These are phyloP conservation scores for Ptychobarbus kaznakovi DNA, from an alignment of 2,797 vertebrate species.

Conservation along the genomic window DNA sequence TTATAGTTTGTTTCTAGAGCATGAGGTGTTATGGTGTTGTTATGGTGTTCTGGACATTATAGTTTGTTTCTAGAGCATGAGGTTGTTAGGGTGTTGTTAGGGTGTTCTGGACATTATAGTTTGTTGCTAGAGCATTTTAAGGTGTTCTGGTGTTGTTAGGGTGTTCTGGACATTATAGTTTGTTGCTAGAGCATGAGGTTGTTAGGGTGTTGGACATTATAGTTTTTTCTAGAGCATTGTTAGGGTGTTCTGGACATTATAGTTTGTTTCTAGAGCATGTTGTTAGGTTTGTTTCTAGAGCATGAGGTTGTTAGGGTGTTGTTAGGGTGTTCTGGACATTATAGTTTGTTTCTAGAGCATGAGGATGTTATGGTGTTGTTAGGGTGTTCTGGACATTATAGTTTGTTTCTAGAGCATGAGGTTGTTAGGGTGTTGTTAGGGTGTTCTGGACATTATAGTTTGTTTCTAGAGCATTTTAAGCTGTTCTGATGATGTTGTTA, in stretches of 20 bases:
- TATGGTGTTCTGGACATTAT: neutral
- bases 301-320: too few species aligned
- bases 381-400: neutral
- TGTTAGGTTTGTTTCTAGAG: too few species aligned
- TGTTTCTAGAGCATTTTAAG: neutral
- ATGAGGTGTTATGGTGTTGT: neutral
- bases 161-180: neutral
- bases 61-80: neutral
- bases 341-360: too few species aligned
- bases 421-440: neutral
- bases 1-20: neutral
- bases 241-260: neutral
- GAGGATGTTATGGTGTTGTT: neutral
- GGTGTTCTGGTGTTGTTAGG: neutral
- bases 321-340: neutral
- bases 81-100: neutral
- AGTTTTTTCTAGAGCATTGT: too few species aligned
- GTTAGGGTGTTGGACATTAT: neutral
- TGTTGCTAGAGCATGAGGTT: neutral
- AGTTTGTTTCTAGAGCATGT: too few species aligned
- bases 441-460: neutral
- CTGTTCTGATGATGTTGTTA: neutral
- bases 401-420: neutral
- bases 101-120: neutral
- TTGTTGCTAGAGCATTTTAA: neutral